phyloP scores from a whole-genome alignment of 2,113 vertebrate genomes.

The Ceyx cyanopectus region DNA sequence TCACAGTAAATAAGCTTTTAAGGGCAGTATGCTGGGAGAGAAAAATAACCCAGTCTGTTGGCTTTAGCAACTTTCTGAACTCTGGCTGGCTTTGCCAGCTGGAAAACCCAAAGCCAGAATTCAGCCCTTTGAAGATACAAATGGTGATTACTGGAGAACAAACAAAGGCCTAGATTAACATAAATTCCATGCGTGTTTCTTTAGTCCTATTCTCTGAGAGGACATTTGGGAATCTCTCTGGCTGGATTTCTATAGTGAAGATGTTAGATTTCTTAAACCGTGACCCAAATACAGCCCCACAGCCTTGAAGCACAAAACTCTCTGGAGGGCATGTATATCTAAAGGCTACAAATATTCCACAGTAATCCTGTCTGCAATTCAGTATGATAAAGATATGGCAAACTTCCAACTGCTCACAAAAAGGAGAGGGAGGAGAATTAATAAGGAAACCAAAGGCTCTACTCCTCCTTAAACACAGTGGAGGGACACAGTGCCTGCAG shows the following conservation, averaged over 20 bases:
- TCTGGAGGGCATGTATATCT: background rate
- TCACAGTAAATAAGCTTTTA: constrained; percentile 1
- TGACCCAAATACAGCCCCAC: background rate
- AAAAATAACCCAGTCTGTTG: constrained; percentile 1
- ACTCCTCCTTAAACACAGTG: background rate
- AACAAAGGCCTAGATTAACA: background rate
- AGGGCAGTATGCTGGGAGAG: background rate
- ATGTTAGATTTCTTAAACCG: background rate
- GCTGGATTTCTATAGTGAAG: background rate
- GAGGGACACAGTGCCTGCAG: background rate
- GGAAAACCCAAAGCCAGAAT: constrained; percentile 42
- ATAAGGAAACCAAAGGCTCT: background rate
- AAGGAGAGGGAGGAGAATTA: background rate
- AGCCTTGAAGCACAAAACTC: background rate
- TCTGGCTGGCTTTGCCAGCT: background rate
- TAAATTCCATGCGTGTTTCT: background rate
- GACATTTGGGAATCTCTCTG: constrained; percentile 12
- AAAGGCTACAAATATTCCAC: background rate
- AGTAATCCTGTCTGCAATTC: background rate
- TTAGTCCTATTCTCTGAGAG: background rate
- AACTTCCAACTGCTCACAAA: background rate
- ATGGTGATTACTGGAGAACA: constrained; percentile 3
- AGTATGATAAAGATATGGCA: background rate
- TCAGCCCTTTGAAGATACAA: constrained; percentile 32
- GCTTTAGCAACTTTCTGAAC: constrained; percentile 10